Conservation (phyloP, 2,797 vertebrate species). For the Labroides dimidiatus region DNA sequence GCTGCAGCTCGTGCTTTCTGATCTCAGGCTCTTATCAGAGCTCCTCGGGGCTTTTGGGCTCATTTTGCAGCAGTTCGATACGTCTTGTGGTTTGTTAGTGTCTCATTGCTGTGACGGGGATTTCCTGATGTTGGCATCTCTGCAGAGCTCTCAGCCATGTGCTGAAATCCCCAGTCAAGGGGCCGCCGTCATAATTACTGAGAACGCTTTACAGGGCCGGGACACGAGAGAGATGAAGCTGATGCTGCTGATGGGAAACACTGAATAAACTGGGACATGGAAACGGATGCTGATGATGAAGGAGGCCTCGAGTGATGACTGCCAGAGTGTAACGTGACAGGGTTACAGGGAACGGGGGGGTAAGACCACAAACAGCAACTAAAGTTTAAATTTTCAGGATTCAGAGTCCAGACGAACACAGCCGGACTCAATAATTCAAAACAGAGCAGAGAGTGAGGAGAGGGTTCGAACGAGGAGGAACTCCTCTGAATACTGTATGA, state of each 20-base stretch:
- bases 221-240: slow-evolving; percentile 60
- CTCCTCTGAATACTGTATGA: neutral
- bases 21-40: slow-evolving; percentile 50
- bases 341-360: slow-evolving; percentile 18
- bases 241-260: slow-evolving; percentile 59
- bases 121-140: slow-evolving; percentile 65
- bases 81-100: slow-evolving; percentile 60
- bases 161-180: slow-evolving; percentile 67
- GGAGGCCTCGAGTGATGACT: slow-evolving; percentile 18
- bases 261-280: slow-evolving; percentile 50
- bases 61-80: slow-evolving; percentile 49
- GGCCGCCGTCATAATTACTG: slow-evolving; percentile 63
- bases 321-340: slow-evolving; percentile 30
- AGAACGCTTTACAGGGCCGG: slow-evolving; percentile 61
- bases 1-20: slow-evolving; percentile 39
- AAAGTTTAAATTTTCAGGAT: neutral
- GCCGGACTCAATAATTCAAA: neutral
- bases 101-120: slow-evolving; percentile 63
- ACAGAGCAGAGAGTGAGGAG: neutral
- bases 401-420: neutral
- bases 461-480: neutral
- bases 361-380: too few species aligned
- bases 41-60: slow-evolving; percentile 40
- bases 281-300: slow-evolving; percentile 38
- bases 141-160: slow-evolving; percentile 64